phyloP scores from a whole-genome alignment of 2,113 vertebrate species.

The Pterophyllum scalare region DNA sequence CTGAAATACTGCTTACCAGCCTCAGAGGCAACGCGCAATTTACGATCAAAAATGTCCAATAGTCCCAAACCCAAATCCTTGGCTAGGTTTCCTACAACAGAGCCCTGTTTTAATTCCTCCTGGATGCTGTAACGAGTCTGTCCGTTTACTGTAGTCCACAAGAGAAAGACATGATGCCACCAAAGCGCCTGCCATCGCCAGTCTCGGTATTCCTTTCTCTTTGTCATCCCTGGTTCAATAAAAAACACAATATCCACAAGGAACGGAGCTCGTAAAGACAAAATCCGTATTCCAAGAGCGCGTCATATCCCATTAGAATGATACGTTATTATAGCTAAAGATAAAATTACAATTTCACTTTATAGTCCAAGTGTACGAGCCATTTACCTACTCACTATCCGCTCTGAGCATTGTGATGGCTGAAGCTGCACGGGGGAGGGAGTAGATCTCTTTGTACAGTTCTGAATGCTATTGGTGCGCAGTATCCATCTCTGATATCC shows the following conservation, averaged over 20 bases:
- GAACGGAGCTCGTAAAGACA: not conserved
- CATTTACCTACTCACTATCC: slow-evolving; percentile 15
- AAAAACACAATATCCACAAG: slow-evolving; percentile 29
- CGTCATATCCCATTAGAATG: slow-evolving; percentile 18
- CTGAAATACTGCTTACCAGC: slow-evolving; percentile 80
- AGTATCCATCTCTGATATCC: slow-evolving; percentile 48
- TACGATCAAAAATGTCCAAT: slow-evolving; percentile 79
- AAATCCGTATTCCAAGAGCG: slow-evolving; percentile 9
- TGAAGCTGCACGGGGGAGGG: slow-evolving; percentile 51
- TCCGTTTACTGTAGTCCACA: slow-evolving; percentile 81
- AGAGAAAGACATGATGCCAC: slow-evolving; percentile 73
- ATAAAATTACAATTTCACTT: not conserved
- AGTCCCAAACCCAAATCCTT: slow-evolving; percentile 84
- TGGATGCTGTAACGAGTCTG: slow-evolving; percentile 83
- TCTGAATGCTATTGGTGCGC: slow-evolving; percentile 65
- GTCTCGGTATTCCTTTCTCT: slow-evolving; percentile 66
- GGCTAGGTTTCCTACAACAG: slow-evolving; percentile 85
- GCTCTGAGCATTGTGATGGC: slow-evolving; percentile 32
- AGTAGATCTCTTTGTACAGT: slow-evolving; percentile 75
- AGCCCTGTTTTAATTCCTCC: slow-evolving; percentile 83
- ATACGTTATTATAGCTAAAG: not conserved
- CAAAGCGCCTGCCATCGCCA: slow-evolving; percentile 78
- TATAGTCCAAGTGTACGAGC: not conserved
- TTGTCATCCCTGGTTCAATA: slow-evolving; percentile 63
- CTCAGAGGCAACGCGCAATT: slow-evolving; percentile 81